Conservation (phyloP, 1,140 invertebrate genomes). For the Drosophila orosa region DNA sequence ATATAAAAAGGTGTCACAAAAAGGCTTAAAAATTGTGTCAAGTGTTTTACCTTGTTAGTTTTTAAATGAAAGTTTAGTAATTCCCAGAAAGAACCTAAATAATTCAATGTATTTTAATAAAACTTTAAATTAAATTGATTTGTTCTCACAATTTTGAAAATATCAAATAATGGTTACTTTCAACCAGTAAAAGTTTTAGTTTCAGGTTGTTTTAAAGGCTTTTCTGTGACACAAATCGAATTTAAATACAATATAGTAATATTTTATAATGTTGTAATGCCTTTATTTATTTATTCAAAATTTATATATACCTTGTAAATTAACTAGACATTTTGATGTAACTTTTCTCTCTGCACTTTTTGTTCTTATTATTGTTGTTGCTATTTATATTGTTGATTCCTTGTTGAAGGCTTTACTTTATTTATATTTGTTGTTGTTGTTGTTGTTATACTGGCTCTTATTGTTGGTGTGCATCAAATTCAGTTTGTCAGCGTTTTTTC, state of each 20-base stretch:
- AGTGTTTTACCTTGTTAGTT: background rate
- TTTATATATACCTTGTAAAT: background rate
- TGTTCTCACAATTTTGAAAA: background rate
- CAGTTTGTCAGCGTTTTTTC: conserved; percentile 55
- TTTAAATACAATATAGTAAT: background rate
- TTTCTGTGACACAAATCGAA: background rate
- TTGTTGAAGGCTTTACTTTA: conserved; percentile 15
- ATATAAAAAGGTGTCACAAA: background rate
- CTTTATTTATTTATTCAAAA: background rate
- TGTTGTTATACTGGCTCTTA: conserved; percentile 35
- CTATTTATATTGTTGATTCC: conserved; percentile 31
- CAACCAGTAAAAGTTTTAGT: background rate
- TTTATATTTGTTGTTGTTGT: conserved; percentile 43
- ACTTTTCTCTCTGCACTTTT: conserved; percentile 19
- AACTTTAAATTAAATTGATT: background rate
- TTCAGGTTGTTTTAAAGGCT: background rate
- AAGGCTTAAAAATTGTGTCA: background rate
- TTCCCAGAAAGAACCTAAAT: background rate
- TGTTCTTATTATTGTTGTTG: conserved; percentile 32
- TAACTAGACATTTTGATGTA: background rate
- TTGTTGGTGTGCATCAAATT: conserved; percentile 65
- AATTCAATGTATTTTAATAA: background rate
- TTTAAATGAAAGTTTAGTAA: background rate
- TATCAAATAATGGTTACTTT: background rate
- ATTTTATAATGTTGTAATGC: background rate